phyloP scores from a whole-genome alignment of 2,797 vertebrate genomes.

The Crax fasciolata region DNA sequence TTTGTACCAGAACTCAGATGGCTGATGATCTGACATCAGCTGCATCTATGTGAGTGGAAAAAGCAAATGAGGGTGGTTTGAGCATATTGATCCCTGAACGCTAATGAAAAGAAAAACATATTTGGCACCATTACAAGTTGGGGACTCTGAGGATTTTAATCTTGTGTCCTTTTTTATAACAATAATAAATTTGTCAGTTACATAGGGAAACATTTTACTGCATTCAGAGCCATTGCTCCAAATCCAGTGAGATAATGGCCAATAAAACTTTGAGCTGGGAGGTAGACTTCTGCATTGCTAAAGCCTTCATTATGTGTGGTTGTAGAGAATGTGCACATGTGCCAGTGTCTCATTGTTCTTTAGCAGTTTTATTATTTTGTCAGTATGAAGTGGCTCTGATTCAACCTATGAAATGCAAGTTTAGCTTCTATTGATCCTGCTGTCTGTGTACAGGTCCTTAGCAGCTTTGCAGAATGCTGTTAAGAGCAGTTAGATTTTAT shows the following conservation, averaged over 20 bases:
- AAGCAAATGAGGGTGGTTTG: conserved; percentile 21
- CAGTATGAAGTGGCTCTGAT: conserved; percentile 12
- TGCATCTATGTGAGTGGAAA: background rate
- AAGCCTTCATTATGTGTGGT: conserved; percentile 7
- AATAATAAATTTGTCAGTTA: conserved; percentile 77
- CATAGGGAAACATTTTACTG: conserved; percentile 66
- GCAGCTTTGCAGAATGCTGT: conserved; percentile 18
- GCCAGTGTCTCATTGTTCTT: background rate
- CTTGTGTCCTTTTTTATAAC: conserved; percentile 67
- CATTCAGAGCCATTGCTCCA: conserved; percentile 49
- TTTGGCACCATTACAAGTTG: conserved; percentile 44
- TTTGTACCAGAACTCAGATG: background rate
- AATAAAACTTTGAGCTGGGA: conserved; percentile 68
- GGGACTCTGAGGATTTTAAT: conserved; percentile 53
- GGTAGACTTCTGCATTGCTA: conserved; percentile 24
- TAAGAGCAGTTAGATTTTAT: conserved; percentile 48
- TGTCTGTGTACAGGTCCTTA: background rate
- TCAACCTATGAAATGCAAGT: conserved; percentile 22
- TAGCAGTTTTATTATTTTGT: conserved; percentile 25
- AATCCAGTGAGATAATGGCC: conserved; percentile 67
- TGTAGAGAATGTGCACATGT: background rate
- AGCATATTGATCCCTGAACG: conserved; percentile 13
- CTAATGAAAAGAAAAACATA: conserved; percentile 52
- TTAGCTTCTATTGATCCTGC: conserved; percentile 47
- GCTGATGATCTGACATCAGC: background rate